phyloP scores from a whole-genome alignment of 2,113 vertebrate species.

The Gobio gobio region DNA sequence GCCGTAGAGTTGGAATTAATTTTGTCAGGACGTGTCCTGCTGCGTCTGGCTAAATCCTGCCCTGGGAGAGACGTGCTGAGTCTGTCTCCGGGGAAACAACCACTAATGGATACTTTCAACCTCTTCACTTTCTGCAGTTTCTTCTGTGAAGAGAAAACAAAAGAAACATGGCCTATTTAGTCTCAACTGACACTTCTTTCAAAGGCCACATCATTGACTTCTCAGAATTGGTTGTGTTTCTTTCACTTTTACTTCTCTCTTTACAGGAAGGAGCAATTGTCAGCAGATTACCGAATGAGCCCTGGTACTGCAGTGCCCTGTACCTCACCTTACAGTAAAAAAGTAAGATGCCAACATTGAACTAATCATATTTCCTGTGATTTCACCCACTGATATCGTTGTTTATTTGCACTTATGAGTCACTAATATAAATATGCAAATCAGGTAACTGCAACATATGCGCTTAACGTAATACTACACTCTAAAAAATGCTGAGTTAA shows the following conservation, averaged over 20 bases:
- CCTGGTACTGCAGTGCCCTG: neutral
- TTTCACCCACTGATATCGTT: neutral
- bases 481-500: too few species aligned
- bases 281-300: neutral
- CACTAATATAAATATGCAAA: too few species aligned
- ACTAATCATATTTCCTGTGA: neutral
- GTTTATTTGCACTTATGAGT: neutral
- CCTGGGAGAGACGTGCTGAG: conserved; percentile 64
- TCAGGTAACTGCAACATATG: too few species aligned
- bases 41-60: conserved; percentile 70
- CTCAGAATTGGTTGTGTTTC: neutral
- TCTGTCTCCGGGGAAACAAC: conserved; percentile 69
- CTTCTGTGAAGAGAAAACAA: conserved; percentile 29
- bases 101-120: conserved; percentile 52
- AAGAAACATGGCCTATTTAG: conserved; percentile 46
- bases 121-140: conserved; percentile 48
- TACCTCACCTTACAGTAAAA: neutral
- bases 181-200: neutral
- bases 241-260: neutral
- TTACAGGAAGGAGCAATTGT: neutral
- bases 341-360: neutral
- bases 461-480: too few species aligned
- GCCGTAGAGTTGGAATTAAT: conserved; percentile 71
- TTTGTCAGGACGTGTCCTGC: conserved; percentile 63
- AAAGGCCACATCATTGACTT: conserved; percentile 20